Conservation (phyloP, 2,797 vertebrate species). For the Cossypha niveicapilla region DNA sequence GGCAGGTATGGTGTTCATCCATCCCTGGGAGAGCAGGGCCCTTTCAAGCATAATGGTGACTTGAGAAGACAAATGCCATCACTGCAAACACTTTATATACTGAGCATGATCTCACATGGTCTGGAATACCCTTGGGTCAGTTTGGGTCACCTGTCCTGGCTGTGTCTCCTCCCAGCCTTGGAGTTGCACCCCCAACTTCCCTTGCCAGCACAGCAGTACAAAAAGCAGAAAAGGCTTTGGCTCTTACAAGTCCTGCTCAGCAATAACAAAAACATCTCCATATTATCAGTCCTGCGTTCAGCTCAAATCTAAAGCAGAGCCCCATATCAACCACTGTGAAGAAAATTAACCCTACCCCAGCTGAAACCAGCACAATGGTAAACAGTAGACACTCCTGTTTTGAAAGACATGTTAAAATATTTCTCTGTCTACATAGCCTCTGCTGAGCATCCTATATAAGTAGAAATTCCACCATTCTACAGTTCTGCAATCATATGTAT, state of each 20-base stretch:
- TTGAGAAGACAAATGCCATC: not conserved
- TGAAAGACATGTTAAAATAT: not conserved
- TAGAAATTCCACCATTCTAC: not conserved
- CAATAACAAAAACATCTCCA: not conserved
- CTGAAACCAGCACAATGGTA: not conserved
- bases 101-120: not conserved
- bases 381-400: not conserved
- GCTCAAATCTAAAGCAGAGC: not conserved
- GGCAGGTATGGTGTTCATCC: not conserved
- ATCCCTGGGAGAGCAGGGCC: not conserved
- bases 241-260: not conserved
- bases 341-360: not conserved
- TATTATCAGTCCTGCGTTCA: not conserved
- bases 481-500: not conserved
- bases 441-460: not conserved
- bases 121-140: not conserved
- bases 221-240: not conserved
- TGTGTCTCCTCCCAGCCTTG: not conserved
- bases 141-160: not conserved
- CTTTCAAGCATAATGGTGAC: not conserved
- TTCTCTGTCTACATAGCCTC: not conserved
- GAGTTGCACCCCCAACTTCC: not conserved
- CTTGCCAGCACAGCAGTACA: accelerated
- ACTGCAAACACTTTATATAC: not conserved
- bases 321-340: not conserved